phyloP scores from a whole-genome alignment of 2,113 vertebrate genomes.

The Pollachius pollachius region DNA sequence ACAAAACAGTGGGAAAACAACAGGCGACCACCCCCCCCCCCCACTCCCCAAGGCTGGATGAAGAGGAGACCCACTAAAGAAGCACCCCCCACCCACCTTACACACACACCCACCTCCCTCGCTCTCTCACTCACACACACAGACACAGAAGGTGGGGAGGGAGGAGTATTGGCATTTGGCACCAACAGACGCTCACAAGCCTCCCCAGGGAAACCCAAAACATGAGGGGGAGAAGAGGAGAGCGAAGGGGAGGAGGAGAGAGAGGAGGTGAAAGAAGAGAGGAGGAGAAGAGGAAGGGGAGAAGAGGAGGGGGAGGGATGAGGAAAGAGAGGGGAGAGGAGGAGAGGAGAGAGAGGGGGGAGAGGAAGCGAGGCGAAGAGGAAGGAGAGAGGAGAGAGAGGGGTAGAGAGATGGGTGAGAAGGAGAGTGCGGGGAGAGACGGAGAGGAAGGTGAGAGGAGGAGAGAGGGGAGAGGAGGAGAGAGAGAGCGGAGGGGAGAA shows the following conservation, averaged over 20 bases:
- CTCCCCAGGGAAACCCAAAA: conserved; percentile 45
- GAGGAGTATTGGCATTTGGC: conserved; percentile 70
- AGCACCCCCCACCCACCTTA: conserved; percentile 25
- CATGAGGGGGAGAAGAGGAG: conserved; percentile 43
- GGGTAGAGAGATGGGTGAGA: too few species aligned
- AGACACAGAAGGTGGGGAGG: conserved; percentile 11
- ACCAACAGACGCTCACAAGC: conserved; percentile 67
- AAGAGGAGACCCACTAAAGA: conserved; percentile 31
- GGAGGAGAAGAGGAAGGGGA: not conserved
- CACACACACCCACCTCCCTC: conserved; percentile 24
- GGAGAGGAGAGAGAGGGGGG: not conserved
- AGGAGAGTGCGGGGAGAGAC: too few species aligned
- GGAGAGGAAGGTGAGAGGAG: too few species aligned
- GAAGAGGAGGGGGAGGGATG: not conserved
- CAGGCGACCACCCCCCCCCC: conserved; percentile 25
- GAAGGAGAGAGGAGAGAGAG: too few species aligned
- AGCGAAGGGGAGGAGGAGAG: not conserved
- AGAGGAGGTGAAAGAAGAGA: not conserved
- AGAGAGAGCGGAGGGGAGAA: too few species aligned
- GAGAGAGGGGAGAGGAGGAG: too few species aligned
- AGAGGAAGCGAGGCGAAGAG: too few species aligned
- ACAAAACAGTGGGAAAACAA: conserved; percentile 43
- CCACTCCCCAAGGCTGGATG: conserved; percentile 14
- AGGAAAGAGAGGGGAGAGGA: conserved; percentile 8
- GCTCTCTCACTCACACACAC: conserved; percentile 23